Evolutionary conservation across 2,888 invertebrate genomes (phyloP), one percentile per base, ranked within the genome.

Genomic region (Scelioninae gen. 1): DNA sequence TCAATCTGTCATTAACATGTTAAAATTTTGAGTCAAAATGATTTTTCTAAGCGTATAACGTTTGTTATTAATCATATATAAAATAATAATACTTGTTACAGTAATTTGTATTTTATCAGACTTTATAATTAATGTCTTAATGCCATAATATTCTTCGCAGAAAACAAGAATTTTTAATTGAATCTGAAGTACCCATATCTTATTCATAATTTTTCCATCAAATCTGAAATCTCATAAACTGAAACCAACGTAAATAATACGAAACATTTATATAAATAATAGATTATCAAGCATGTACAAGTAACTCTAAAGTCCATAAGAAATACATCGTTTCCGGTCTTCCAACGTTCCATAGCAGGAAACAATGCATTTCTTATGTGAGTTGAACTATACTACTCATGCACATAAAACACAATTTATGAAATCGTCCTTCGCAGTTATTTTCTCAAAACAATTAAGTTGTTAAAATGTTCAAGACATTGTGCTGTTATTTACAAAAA

Each of bases 321-420:
- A 68, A 69, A 69, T 47, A 47, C 58, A 69, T 56, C n/a, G 69
- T 29, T 69, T 58, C 58, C 56, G 34, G 56, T 49, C 69, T 69
- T 47, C 23, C 23, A 23, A 34, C 56, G 47, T 69, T 69, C 58
- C 69, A 47, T 47, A 69, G 58, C 58, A 47, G 58, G 69, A 58
- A 69, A 69, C 58, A 71, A 49, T 71, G 49, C 45, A 60, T 71
- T 71, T 71, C 71, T 71, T 71, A 60, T 71, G 60, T 16, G 51
- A 13, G 11, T 1, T 5, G 29, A 71, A 56, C 32, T 51, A 51
- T 16, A 69, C 49, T n/a, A 31, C 23, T 5, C 9, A 16, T 43
- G 31, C 45, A 45, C 68, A 47, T 68, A 32, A 55, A 47, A 34
- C 47, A 13, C 15, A 38, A 58, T 69, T 56, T 58, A 69, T 69